Conservation (phyloP, 2,888 invertebrate species). For the Drosophila algonquin region DNA sequence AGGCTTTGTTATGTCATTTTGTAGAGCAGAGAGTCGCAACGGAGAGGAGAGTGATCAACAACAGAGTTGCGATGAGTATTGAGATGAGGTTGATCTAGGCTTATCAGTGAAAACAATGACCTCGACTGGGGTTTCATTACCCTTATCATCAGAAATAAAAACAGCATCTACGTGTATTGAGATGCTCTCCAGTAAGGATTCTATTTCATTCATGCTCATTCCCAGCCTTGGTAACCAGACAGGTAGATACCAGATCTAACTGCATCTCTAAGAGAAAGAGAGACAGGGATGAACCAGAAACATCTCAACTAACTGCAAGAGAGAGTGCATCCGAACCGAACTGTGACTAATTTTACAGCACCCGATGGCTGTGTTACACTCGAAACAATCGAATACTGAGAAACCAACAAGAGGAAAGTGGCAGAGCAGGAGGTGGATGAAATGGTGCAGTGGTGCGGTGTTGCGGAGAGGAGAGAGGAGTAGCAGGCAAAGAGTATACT, state of each 20-base stretch:
- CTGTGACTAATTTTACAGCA: constrained; percentile 48
- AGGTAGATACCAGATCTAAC: constrained; percentile 38
- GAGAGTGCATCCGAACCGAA: background rate
- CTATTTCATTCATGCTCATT: constrained; percentile 28
- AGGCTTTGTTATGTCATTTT: constrained; percentile 41
- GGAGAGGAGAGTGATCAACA: background rate
- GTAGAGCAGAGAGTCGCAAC: constrained; percentile 9
- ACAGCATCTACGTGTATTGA: background rate
- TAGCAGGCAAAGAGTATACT: constrained; percentile 53
- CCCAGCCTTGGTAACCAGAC: constrained; percentile 13
- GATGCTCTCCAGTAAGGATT: background rate
- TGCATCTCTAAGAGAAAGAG: background rate
- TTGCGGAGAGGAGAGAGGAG: background rate
- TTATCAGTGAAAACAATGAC: constrained; percentile 42
- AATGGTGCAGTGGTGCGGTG: background rate
- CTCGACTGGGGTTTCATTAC: constrained; percentile 27
- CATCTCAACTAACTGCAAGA: constrained; percentile 4
- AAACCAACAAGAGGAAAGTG: constrained; percentile 12
- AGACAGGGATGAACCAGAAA: background rate
- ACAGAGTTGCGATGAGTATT: constrained; percentile 5
- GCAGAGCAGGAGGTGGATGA: constrained; percentile 8
- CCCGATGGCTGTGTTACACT: constrained; percentile 4
- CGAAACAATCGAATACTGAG: constrained; percentile 24
- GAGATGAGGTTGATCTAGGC: constrained; percentile 23
- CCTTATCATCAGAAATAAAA: background rate